Evolutionary conservation across 2,113 vertebrate species (phyloP).

Genomic region (Gobio gobio): DNA sequence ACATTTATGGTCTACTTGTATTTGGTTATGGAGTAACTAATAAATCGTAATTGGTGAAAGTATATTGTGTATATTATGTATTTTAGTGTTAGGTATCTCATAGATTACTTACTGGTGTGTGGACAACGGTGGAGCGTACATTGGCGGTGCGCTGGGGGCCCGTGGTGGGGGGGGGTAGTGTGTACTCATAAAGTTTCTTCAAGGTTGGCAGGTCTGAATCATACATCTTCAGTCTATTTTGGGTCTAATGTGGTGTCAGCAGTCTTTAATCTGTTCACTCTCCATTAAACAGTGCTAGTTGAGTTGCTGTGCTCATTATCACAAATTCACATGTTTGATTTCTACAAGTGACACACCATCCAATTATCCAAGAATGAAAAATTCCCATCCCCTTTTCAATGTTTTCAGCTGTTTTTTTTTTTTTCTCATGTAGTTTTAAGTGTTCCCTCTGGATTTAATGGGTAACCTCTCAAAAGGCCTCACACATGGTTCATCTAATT

Average conservation of each 20-base stretch:
- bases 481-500: background rate
- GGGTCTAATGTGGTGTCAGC: background rate
- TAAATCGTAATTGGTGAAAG: too few species aligned
- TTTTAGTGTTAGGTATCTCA: too few species aligned
- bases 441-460: background rate
- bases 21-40: too few species aligned
- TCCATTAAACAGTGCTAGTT: background rate
- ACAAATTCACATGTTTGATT: background rate
- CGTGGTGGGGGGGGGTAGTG: too few species aligned
- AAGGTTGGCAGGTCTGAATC: too few species aligned
- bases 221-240: background rate
- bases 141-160: too few species aligned
- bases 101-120: too few species aligned
- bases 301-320: background rate
- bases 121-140: too few species aligned
- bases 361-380: background rate
- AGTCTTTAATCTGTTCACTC: slow-evolving; percentile 3
- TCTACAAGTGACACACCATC: background rate
- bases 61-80: too few species aligned
- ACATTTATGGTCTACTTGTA: too few species aligned
- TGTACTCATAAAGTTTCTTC: too few species aligned
- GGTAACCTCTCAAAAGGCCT: background rate
- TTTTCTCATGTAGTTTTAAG: background rate
- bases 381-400: background rate
- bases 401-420: background rate